A percentile compares a stretch with the other conserved stretches of the same genome.
Conservation (phyloP, 2,113 vertebrate genomes). For the Centropus bengalensis region DNA sequence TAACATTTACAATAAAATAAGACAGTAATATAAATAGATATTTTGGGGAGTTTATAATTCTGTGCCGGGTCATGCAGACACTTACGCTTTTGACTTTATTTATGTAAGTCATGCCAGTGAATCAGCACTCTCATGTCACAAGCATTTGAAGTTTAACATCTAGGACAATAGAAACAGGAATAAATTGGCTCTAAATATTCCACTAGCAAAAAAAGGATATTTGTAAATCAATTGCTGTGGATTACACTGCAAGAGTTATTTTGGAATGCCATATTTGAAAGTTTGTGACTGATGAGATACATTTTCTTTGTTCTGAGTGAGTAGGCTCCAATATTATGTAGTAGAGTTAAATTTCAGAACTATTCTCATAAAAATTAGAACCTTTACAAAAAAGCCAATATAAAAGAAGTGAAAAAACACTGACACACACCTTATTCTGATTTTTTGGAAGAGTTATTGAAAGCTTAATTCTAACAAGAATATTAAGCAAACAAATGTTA, state of each 20-base stretch:
- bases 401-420: not conserved
- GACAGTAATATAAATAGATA: slow-evolving; percentile 25
- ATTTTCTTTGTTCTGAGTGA: slow-evolving; percentile 9
- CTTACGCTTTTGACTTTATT: not conserved
- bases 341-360: not conserved
- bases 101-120: not conserved
- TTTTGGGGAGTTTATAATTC: not conserved
- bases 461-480: slow-evolving; percentile 59
- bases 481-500: slow-evolving; percentile 70
- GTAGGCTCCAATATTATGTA: not conserved
- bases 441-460: slow-evolving; percentile 17
- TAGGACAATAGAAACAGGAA: slow-evolving; percentile 2
- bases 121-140: not conserved
- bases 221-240: not conserved
- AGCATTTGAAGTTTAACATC: slow-evolving; percentile 1
- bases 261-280: not conserved
- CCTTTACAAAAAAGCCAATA: not conserved
- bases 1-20: slow-evolving; percentile 43
- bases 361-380: not conserved
- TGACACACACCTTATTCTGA: not conserved
- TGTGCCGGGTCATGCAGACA: not conserved
- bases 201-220: not conserved
- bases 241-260: not conserved
- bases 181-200: not conserved
- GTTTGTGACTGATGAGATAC: not conserved